Base-by-base conservation (phyloP, 2,888 invertebrate genomes). In the Cheilosia vernalis region DNA sequence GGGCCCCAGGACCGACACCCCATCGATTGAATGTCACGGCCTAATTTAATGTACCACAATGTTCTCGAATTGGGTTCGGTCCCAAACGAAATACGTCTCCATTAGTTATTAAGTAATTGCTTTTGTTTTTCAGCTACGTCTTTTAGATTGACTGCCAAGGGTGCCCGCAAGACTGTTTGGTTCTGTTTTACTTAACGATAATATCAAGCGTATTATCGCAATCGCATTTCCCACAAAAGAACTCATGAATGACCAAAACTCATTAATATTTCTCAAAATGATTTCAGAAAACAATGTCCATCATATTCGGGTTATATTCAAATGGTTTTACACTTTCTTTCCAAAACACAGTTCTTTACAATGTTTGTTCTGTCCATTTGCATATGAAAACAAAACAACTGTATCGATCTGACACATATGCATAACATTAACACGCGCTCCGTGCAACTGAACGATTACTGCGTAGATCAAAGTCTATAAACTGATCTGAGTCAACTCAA, bases 381-480 rank as follows among this genome's bases (percentile, higher is more conserved):
- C 42, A 51, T 40, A 17, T 27, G 7, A 56, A 15, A 33, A 61
- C 27, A 66, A 53, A 66, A 44, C 58, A 60, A 15, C 55, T 33
- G 13, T n/a, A n/a, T 51, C 44, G 40, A 67, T 30, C 19, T 79
- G 78, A 83, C 83, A 83, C 63, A 83, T 37, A 73, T 83, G 24
- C 83, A 83, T 78, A 21, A 40, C 17, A 78, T 83, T 72, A 66
- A 56, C 60, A 66, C 53, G 55, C 47, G 40, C 63, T 64, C 21
- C 15, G 24, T 51, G 51, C 51, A 24, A 27, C 49, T 64, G 30
- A 63, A 42, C 42, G 37, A 63, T 58, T 51, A 74, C 44, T 58
- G 69, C 63, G 79, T 61, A 24, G 6, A 53, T 70, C 79, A 64
- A 74, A 79, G 73, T 84, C 79, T 69, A 69, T 64, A 27, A n/a